These are phyloP conservation scores for Takifugu rubripes DNA, from an alignment of 2,797 vertebrate genomes.

Conservation along the genomic window DNA sequence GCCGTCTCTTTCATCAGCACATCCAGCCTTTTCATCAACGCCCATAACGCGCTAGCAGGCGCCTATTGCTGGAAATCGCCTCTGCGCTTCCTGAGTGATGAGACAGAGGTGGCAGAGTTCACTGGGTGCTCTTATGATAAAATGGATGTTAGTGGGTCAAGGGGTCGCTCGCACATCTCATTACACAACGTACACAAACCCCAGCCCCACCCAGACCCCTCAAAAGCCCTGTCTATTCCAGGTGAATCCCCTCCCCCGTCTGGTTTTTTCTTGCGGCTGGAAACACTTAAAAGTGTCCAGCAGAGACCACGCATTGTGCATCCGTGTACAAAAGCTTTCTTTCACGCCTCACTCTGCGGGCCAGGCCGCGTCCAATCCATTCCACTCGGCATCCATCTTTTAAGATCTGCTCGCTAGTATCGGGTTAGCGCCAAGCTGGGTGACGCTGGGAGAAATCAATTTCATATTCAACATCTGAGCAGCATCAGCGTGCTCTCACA, in stretches of 20 bases:
- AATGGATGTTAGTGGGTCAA: constrained; percentile 68
- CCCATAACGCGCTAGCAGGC: constrained; percentile 61
- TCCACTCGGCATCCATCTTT: constrained; percentile 37
- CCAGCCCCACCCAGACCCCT: constrained; percentile 1
- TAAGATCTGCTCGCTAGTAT: constrained; percentile 44
- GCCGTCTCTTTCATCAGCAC: constrained; percentile 66
- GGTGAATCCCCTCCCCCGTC: not conserved
- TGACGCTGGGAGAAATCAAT: constrained; percentile 29
- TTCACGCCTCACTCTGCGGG: constrained; percentile 41
- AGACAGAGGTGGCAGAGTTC: constrained; percentile 63
- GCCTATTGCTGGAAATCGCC: constrained; percentile 66
- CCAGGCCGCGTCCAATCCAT: constrained; percentile 46
- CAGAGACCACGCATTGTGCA: constrained; percentile 22
- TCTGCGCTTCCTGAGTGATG: constrained; percentile 67
- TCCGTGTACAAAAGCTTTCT: constrained; percentile 41
- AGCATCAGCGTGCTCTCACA: constrained; percentile 23
- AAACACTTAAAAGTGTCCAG: constrained; percentile 25
- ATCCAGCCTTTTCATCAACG: constrained; percentile 72
- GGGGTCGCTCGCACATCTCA: constrained; percentile 58
- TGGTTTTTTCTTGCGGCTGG: constrained; percentile 12
- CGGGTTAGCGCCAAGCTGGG: constrained; percentile 23
- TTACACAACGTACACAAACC: constrained; percentile 46
- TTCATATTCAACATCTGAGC: constrained; percentile 21
- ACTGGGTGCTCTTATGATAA: constrained; percentile 48
- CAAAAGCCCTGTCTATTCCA: not conserved